Conservation (phyloP, 2,888 invertebrate species). For the Polia nebulosa region DNA sequence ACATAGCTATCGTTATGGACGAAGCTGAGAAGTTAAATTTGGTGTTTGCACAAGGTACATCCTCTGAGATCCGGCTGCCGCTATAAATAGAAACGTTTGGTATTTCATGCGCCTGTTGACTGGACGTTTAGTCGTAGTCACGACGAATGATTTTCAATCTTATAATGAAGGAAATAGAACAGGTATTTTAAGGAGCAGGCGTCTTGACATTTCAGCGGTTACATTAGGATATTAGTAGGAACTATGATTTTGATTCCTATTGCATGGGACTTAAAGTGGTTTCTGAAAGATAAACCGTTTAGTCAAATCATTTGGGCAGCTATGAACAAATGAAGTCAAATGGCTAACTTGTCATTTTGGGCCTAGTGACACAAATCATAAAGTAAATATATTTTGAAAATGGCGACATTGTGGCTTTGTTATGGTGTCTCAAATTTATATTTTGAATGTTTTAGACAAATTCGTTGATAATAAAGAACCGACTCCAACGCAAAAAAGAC, state of each 20-base stretch:
- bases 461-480: neutral
- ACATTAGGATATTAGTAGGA: constrained; percentile 8
- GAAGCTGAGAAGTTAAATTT: constrained; percentile 68
- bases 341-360: constrained; percentile 19
- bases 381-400: no score
- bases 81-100: constrained; percentile 76
- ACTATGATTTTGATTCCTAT: constrained; percentile 28
- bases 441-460: neutral
- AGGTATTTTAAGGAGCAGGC: neutral
- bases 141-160: constrained; percentile 40
- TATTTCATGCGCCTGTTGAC: constrained; percentile 69
- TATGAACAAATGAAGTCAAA: constrained; percentile 26
- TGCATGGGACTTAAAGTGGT: neutral
- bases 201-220: constrained; percentile 39
- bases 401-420: no score
- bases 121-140: constrained; percentile 37
- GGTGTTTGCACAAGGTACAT: constrained; percentile 68
- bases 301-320: constrained; percentile 20
- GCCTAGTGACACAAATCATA: constrained; percentile 17
- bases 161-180: constrained; percentile 30
- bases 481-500: neutral
- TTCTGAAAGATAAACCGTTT: neutral
- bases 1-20: constrained; percentile 54
- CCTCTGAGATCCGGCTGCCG: constrained; percentile 68
- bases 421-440: neutral